These are phyloP conservation scores for Trachelipus rathkii DNA, from an alignment of 1,140 invertebrate species.

Conservation along the genomic window DNA sequence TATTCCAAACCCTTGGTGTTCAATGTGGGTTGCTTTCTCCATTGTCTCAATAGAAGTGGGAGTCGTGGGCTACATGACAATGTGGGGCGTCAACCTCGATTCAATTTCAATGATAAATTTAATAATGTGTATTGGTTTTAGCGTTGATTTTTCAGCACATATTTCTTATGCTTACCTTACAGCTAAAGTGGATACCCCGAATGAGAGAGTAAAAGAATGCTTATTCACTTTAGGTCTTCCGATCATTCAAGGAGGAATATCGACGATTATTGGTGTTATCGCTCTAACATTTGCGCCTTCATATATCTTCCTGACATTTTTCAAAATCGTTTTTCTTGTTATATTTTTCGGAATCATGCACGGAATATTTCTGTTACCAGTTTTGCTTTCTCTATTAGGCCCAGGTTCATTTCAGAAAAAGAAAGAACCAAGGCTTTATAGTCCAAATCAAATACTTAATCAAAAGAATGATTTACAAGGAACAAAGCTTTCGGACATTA, in stretches of 20 bases:
- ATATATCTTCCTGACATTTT: slow-evolving; percentile 96
- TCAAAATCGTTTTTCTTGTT: slow-evolving; percentile 95
- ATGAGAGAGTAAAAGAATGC: slow-evolving; percentile 79
- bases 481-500: neutral
- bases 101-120: slow-evolving; percentile 98
- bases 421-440: slow-evolving; percentile 40
- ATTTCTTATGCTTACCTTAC: slow-evolving; percentile 96
- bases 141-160: slow-evolving; percentile 94
- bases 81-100: slow-evolving; percentile 92
- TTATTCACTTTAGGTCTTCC: slow-evolving; percentile 86
- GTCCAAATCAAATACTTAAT: neutral
- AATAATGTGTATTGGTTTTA: slow-evolving; percentile 98
- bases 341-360: slow-evolving; percentile 92
- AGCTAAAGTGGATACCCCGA: slow-evolving; percentile 66
- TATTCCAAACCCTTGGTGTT: slow-evolving; percentile 88
- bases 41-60: slow-evolving; percentile 94
- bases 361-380: slow-evolving; percentile 84
- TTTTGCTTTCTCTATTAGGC: slow-evolving; percentile 81
- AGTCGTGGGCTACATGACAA: slow-evolving; percentile 91
- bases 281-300: slow-evolving; percentile 85
- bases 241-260: slow-evolving; percentile 88
- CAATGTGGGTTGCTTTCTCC: slow-evolving; percentile 89
- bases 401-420: slow-evolving; percentile 62
- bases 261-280: slow-evolving; percentile 85
- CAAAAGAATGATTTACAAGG: slow-evolving; percentile 18